Base-by-base conservation (phyloP, 2,113 vertebrate species). In the Brachyhypopomus occidentalis region DNA sequence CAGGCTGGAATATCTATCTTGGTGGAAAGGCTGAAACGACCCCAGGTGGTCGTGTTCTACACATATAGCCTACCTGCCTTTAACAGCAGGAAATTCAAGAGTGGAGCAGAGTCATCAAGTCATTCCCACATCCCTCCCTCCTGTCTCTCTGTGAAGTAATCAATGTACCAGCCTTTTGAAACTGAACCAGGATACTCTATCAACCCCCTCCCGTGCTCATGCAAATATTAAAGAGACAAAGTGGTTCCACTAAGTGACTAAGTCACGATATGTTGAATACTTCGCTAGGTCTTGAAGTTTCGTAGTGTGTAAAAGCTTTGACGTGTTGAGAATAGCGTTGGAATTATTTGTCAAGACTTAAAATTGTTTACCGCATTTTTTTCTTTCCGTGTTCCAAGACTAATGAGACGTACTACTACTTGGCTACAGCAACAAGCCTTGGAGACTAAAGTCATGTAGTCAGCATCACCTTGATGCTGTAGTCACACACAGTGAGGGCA, bases 121-220 rank as follows among this genome's bases (percentile, higher is more conserved):
- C 85, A 79, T 77, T 75, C 83, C 74, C 70, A 75, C 72, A 63
- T 48, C 77, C 56, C 75, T 86, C 36, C 80, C 76, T 62, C 58
- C 73, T 75, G 55, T 84, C 85, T 84, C 88, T 84, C 78, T 78
- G 84, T 86, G 71, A 81, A 73, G 70, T 83, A 88, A 81, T 86
- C 82, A 73, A 82, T 83, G 84, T 12, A 74, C 73, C 78, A 79
- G 83, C 81, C 56, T 81, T 71, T 73, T 86, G 67, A 60, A 79
- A 84, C 77, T 75, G 78, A 76, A 74, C 79, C 62, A 77, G 80
- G 70, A 87, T 77, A 81, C 74, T 79, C 87, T 84, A 86, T 88
- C 85, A 83, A 81, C 85, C 85, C 80, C 87, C 81, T 88, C 80
- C 83, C 36, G 83, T 63, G 80, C 67, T 75, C 80, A 84, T 77